A percentile compares a stretch with the other conserved stretches of the same genome.
Conservation (phyloP, 2,113 vertebrate species). For the Galbula dea region DNA sequence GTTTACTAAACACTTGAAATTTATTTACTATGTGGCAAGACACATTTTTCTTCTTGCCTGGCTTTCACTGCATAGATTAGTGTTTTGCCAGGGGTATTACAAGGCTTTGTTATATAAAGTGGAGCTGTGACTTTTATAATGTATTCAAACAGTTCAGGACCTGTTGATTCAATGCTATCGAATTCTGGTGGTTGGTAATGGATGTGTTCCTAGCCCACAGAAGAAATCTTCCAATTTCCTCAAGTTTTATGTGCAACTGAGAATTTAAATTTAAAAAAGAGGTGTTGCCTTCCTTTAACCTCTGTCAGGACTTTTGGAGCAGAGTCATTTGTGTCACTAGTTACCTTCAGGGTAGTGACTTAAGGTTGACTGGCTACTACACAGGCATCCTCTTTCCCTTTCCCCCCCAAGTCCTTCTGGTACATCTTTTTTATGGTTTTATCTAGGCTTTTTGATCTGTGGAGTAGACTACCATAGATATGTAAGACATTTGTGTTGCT, state of each 20-base stretch:
- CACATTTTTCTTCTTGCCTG: slow-evolving; percentile 33
- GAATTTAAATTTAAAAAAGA: neutral
- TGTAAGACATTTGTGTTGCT: neutral
- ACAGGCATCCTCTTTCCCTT: neutral
- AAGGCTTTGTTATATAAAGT: slow-evolving; percentile 12
- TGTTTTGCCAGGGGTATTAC: slow-evolving; percentile 23
- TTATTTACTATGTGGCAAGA: slow-evolving; percentile 32
- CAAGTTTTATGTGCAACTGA: neutral
- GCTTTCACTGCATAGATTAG: slow-evolving; percentile 46
- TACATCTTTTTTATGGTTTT: neutral
- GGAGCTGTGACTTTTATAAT: slow-evolving; percentile 7
- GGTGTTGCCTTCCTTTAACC: neutral
- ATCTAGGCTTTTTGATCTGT: neutral
- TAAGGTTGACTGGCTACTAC: neutral
- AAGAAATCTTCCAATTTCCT: neutral
- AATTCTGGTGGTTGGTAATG: neutral
- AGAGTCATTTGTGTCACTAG: neutral
- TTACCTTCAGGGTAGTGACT: neutral
- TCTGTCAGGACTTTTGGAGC: neutral
- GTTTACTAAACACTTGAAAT: slow-evolving; percentile 47
- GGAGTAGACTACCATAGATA: neutral
- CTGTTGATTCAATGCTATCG: neutral
- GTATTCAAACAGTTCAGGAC: slow-evolving; percentile 1
- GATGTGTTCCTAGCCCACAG: neutral
- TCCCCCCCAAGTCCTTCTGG: neutral